Percentiles rank a stretch among this genome's conserved stretches.
Conservation (phyloP, 1,140 invertebrate genomes). For the Tetramorium alpestre region DNA sequence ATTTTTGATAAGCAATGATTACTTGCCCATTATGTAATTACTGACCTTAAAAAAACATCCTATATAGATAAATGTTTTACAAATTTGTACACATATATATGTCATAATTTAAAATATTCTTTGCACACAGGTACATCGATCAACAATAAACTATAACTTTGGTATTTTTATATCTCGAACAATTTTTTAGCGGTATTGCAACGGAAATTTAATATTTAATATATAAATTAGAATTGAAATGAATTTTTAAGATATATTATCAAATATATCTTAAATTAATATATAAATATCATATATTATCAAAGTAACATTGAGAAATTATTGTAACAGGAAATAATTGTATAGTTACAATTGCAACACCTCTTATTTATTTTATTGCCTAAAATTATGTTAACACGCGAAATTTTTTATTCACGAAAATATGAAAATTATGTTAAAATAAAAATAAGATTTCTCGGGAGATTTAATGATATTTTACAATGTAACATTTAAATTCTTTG, state of each 20-base stretch:
- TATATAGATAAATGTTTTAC: not conserved
- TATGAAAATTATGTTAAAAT: not conserved
- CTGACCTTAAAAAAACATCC: too few relatives aligned
- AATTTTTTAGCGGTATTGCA: not conserved
- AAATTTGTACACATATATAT: not conserved
- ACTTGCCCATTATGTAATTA: too few relatives aligned
- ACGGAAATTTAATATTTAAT: too few relatives aligned
- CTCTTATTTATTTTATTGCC: not conserved
- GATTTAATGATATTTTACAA: not conserved
- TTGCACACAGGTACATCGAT: constrained; percentile 24
- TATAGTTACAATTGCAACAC: not conserved
- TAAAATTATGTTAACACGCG: not conserved
- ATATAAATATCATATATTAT: too few relatives aligned
- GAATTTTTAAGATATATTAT: not conserved
- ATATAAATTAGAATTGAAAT: not conserved
- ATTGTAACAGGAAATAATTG: not conserved
- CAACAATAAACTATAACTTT: not conserved
- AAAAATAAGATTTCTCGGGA: not conserved
- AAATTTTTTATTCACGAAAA: not conserved
- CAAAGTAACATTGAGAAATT: not conserved
- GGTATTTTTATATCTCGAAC: not conserved
- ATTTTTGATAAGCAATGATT: too few relatives aligned
- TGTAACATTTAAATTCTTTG: not conserved
- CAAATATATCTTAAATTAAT: too few relatives aligned
- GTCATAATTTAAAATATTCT: not conserved